These are phyloP conservation scores for Andrena camellia DNA, from an alignment of 2,888 invertebrate genomes.

Conservation along the genomic window DNA sequence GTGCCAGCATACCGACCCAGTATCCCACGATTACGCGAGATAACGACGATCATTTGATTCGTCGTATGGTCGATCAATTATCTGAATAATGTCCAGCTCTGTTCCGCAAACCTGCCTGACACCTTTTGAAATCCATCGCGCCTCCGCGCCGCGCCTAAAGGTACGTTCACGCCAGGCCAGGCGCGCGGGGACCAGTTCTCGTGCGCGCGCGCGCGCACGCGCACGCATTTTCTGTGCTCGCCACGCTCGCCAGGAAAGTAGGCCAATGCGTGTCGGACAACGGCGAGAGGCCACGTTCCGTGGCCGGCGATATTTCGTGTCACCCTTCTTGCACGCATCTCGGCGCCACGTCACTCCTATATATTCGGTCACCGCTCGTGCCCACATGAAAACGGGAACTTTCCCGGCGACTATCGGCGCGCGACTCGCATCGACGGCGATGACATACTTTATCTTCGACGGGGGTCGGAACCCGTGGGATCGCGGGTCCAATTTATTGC, in stretches of 20 bases:
- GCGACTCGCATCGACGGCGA: conserved; percentile 55
- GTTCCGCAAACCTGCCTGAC: background rate
- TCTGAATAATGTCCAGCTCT: background rate
- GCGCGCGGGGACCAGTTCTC: background rate
- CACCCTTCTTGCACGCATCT: conserved; percentile 61
- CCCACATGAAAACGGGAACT: conserved; percentile 60
- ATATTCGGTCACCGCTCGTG: conserved; percentile 50
- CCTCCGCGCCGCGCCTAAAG: background rate
- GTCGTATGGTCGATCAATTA: background rate
- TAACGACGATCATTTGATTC: background rate
- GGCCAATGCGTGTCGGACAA: conserved; percentile 58
- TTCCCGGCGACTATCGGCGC: conserved; percentile 58
- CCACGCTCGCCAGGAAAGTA: conserved; percentile 53
- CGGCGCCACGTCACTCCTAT: conserved; percentile 64
- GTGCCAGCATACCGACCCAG: conserved; percentile 5
- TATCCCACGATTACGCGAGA: background rate
- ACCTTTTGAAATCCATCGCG: background rate
- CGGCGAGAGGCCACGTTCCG: conserved; percentile 46
- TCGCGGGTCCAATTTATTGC: conserved; percentile 53
- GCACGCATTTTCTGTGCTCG: conserved; percentile 15
- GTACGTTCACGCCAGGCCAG: background rate
- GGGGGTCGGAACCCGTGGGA: conserved; percentile 48
- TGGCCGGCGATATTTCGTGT: conserved; percentile 62
- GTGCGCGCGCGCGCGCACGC: background rate
- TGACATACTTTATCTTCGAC: conserved; percentile 63